phyloP scores from a whole-genome alignment of 2,888 invertebrate species.

The Calephelis perditalis region DNA sequence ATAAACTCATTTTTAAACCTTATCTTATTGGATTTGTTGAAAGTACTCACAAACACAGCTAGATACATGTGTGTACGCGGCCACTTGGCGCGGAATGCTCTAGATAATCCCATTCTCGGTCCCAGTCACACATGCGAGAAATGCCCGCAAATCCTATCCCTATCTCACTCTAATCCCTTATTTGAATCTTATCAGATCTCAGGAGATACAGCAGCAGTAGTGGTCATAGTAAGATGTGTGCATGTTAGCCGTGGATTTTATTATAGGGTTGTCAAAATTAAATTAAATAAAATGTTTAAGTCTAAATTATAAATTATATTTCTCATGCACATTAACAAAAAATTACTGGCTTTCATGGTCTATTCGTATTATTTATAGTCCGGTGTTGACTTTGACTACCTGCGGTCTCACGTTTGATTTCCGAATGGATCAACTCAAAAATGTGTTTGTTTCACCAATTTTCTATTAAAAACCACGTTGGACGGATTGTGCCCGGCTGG shows the following conservation, averaged over 20 bases:
- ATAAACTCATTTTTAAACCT: constrained; percentile 16
- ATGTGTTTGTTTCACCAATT: too few species aligned
- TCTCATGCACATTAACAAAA: too few species aligned
- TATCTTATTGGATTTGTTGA: constrained; percentile 31
- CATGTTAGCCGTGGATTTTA: constrained; percentile 56
- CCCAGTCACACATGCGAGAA: constrained; percentile 51
- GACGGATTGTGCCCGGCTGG: too few species aligned
- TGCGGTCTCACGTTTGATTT: too few species aligned
- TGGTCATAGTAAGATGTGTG: constrained; percentile 56
- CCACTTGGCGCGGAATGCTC: constrained; percentile 62
- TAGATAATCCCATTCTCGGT: constrained; percentile 67
- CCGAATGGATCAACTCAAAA: too few species aligned
- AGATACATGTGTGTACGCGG: constrained; percentile 41
- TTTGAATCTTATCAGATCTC: constrained; percentile 80
- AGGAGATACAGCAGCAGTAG: constrained; percentile 66
- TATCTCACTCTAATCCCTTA: constrained; percentile 76
- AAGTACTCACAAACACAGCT: constrained; percentile 40
- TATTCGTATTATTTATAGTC: too few species aligned
- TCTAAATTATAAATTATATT: too few species aligned
- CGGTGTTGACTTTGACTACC: too few species aligned
- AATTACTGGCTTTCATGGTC: too few species aligned
- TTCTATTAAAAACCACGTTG: too few species aligned
- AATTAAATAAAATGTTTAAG: too few species aligned
- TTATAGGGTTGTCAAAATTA: constrained; percentile 47
- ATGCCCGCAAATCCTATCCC: constrained; percentile 63